Conservation (phyloP, 2,888 invertebrate species). For the Cosmorhoe ocellata region DNA sequence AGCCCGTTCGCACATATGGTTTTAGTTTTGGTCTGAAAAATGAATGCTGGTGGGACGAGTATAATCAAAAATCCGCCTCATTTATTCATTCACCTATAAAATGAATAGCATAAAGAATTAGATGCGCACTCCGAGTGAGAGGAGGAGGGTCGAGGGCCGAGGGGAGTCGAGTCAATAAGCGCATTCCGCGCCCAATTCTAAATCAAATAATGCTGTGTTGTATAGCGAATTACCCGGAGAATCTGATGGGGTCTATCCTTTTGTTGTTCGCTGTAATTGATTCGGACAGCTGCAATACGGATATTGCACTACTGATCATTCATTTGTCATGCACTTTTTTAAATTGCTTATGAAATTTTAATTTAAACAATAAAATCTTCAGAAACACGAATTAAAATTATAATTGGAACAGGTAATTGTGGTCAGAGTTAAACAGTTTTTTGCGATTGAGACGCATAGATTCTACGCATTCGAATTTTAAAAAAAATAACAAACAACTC, state of each 20-base stretch:
- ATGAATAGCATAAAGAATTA: constrained; percentile 16
- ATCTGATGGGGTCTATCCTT: constrained; percentile 2
- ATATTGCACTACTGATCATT: constrained; percentile 21
- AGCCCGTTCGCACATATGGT: too few relatives aligned
- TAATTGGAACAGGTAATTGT: too few relatives aligned
- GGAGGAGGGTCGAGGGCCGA: constrained; percentile 37
- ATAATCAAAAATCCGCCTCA: too few relatives aligned
- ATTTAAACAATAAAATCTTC: too few relatives aligned
- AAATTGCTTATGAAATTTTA: constrained; percentile 3
- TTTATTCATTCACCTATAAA: constrained; percentile 2
- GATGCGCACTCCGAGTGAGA: constrained; percentile 4
- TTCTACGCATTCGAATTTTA: too few relatives aligned
- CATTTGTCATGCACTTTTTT: constrained; percentile 19
- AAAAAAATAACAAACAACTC: too few relatives aligned
- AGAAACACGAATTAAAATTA: too few relatives aligned
- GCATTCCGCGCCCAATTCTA: constrained; percentile 74
- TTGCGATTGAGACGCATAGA: too few relatives aligned
- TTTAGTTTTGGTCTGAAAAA: too few relatives aligned
- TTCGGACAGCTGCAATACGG: constrained; percentile 35
- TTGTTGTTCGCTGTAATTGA: constrained; percentile 35
- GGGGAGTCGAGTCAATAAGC: constrained; percentile 60
- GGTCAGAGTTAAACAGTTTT: too few relatives aligned
- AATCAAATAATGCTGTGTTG: constrained; percentile 76
- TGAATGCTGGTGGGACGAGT: too few relatives aligned
- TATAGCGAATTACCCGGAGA: constrained; percentile 58